Evolutionary conservation across 2,113 vertebrate genomes (phyloP).

Genomic region (Proteles cristata): DNA sequence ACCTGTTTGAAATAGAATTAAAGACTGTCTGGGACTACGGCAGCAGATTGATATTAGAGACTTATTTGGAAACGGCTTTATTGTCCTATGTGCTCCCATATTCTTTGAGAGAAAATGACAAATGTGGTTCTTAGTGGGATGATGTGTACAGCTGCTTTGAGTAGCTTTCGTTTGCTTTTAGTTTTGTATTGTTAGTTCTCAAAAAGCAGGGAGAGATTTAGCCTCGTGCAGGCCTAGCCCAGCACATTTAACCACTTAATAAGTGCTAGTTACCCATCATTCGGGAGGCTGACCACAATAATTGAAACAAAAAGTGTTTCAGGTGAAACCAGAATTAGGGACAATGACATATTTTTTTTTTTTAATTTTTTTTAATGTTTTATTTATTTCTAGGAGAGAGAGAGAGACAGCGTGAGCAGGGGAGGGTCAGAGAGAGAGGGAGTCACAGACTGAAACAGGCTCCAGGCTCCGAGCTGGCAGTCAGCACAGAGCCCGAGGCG

Average conservation of each 20-base stretch:
- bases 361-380: too few species aligned
- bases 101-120: conserved; percentile 11
- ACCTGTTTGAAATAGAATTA: conserved; percentile 80
- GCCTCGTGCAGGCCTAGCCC: background rate
- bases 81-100: background rate
- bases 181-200: background rate
- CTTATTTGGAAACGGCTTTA: background rate
- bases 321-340: background rate
- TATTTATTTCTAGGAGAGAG: too few species aligned
- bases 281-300: background rate
- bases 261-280: background rate
- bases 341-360: background rate
- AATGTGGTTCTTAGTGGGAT: background rate
- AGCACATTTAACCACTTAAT: background rate
- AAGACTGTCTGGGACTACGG: background rate
- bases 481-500: too few species aligned
- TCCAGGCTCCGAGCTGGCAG: too few species aligned
- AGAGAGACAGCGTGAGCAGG: too few species aligned
- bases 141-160: background rate
- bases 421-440: too few species aligned
- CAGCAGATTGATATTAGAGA: background rate
- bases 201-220: background rate
- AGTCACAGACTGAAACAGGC: too few species aligned
- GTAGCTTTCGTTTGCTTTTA: background rate
- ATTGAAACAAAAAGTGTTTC: background rate